Base-by-base conservation (phyloP, 2,113 vertebrate genomes). In the Calonectris borealis region DNA sequence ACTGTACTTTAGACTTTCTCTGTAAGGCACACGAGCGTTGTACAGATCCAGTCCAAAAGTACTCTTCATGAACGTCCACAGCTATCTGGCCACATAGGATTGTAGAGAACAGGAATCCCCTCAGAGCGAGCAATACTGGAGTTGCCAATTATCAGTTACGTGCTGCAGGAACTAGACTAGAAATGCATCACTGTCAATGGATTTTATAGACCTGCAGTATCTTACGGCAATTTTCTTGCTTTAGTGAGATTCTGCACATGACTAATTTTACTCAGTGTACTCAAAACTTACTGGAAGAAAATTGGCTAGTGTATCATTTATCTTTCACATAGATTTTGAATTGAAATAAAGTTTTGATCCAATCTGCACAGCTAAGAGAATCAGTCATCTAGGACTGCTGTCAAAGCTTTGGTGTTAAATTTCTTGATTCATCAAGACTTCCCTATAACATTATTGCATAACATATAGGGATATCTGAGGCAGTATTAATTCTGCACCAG, bases 1-100 rank as follows among this genome's bases (percentile, higher is more conserved):
- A 9, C 15, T 8, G 10, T n/a, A 51, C 42, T 79, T 81, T 24
- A 55, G 3, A 17, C 21, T 57, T 54, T 46, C 29, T 42, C 38
- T 55, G 32, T 13, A 34, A 66, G 16, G 11, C 13, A 42, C 0
- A 0, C 2, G 2, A 64, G 32, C 22, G 7, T 48, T 77, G 54
- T 36, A 36, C 13, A 77, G 32, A n/a, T n/a, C 5, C 14, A 81
- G 15, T 7, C 25, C 34, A 36, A 15, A 70, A 79, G 25, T 12
- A 25, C 13, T 64, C 34, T 44, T 38, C 6, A 16, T 21, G n/a
- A 70, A 6, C 3, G 0, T 21, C 31, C 26, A 20, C 31, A 26
- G 7, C 17, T 76, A 7, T 62, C 25, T n/a, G 40, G 26, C 13
- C 68, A 25, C 16, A 8, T 4, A 20, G 40, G 18, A 40, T 38